These are phyloP conservation scores for Dromius quadrimaculatus DNA, from an alignment of 2,888 invertebrate species.

Conservation along the genomic window DNA sequence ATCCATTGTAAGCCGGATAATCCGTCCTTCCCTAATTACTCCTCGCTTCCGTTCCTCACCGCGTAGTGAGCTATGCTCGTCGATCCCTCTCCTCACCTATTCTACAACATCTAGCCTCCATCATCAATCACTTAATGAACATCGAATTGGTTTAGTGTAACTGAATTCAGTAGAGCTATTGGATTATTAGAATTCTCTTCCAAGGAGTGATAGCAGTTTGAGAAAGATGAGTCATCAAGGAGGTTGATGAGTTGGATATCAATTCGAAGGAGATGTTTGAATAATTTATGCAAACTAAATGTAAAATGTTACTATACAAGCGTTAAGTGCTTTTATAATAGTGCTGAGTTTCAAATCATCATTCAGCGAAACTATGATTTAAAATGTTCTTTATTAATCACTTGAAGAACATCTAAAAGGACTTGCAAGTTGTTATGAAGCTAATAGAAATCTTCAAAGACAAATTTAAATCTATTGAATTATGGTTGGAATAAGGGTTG, in stretches of 20 bases:
- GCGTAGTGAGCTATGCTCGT: not conserved
- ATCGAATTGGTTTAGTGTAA: slow-evolving; percentile 9
- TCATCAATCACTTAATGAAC: slow-evolving; percentile 39
- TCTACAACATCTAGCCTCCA: not conserved
- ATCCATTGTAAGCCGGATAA: slow-evolving; percentile 32
- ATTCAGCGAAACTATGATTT: too few species aligned
- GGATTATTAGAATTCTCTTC: slow-evolving; percentile 9
- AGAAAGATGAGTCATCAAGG: not conserved
- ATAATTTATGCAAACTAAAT: too few species aligned
- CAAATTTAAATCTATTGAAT: too few species aligned
- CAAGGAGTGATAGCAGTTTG: not conserved
- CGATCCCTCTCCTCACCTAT: not conserved
- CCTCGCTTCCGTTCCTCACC: not conserved
- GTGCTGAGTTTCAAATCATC: too few species aligned
- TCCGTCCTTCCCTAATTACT: slow-evolving; percentile 27
- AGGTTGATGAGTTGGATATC: not conserved
- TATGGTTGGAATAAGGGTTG: too few species aligned
- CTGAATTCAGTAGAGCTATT: slow-evolving; percentile 10
- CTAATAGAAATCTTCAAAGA: too few species aligned
- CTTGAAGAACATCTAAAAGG: too few species aligned
- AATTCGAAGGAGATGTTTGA: not conserved
- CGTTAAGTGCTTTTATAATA: too few species aligned
- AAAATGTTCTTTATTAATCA: too few species aligned
- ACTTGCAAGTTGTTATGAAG: too few species aligned
- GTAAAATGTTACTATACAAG: too few species aligned